phyloP scores from a whole-genome alignment of 2,797 vertebrate species.

The Avahi laniger region DNA sequence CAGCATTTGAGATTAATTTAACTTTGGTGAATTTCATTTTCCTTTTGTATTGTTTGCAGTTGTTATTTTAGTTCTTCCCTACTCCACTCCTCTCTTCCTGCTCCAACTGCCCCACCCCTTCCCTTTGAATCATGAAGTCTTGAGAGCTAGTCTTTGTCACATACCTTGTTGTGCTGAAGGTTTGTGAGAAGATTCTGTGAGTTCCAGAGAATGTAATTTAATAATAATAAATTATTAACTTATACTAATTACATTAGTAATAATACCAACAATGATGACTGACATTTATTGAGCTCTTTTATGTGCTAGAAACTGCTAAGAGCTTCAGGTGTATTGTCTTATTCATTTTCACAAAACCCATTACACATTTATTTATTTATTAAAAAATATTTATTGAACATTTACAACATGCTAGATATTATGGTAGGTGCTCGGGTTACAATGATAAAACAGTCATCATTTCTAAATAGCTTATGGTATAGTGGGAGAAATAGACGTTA shows the following conservation, averaged over 20 bases:
- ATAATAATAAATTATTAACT: not conserved
- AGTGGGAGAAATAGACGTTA: conserved; percentile 31
- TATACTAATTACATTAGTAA: not conserved
- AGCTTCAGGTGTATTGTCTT: not conserved
- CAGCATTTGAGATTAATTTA: not conserved
- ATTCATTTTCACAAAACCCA: not conserved
- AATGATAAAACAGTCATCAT: not conserved
- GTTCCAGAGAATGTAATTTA: not conserved
- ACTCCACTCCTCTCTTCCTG: not conserved
- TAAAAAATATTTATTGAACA: not conserved
- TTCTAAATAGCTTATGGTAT: not conserved
- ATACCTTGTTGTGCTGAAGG: not conserved
- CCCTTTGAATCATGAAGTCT: not conserved
- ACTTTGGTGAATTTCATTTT: not conserved
- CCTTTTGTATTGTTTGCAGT: not conserved
- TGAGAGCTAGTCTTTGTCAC: not conserved
- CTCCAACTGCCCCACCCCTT: not conserved
- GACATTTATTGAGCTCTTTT: not conserved
- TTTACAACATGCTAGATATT: not conserved
- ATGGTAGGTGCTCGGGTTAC: not conserved
- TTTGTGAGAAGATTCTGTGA: not conserved
- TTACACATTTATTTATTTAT: not conserved
- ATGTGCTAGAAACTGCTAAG: not conserved
- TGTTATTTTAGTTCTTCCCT: not conserved
- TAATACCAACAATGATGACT: not conserved